Evolutionary conservation across 2,797 vertebrate species (phyloP).

Genomic region (Acanthornis magna): DNA sequence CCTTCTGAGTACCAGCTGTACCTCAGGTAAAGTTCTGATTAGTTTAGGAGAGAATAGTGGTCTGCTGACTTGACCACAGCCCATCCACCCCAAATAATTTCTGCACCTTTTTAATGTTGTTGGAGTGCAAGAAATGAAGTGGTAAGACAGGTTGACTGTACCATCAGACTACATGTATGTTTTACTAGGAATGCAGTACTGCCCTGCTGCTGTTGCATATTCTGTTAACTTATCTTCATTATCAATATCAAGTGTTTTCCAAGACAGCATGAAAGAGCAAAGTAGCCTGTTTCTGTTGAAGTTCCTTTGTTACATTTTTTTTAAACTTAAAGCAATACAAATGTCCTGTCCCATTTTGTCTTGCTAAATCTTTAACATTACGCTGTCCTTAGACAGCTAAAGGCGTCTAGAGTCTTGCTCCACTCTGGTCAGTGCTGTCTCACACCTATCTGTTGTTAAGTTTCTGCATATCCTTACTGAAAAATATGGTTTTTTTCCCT

Average conservation of each 20-base stretch:
- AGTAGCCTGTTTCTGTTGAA: not conserved
- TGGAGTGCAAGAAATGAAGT: not conserved
- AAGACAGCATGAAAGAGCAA: not conserved
- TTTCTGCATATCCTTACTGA: not conserved
- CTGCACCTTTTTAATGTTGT: not conserved
- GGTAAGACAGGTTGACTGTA: not conserved
- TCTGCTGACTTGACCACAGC: not conserved
- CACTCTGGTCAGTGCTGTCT: not conserved
- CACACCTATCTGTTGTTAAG: not conserved
- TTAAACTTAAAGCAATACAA: not conserved
- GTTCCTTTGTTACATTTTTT: not conserved
- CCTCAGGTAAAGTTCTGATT: not conserved
- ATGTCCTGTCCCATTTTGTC: not conserved
- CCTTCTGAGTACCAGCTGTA: not conserved
- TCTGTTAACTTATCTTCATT: not conserved
- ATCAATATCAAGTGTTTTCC: not conserved
- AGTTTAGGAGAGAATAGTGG: not conserved
- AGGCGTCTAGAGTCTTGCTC: not conserved
- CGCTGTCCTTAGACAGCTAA: not conserved
- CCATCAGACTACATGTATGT: not conserved
- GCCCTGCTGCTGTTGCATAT: not conserved
- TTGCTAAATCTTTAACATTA: not conserved
- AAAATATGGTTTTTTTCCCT: not conserved
- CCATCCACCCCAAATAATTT: not conserved
- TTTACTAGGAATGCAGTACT: not conserved